Percentiles rank a stretch among this genome's conserved stretches.
These are phyloP conservation scores for Xylocampa areola DNA, from an alignment of 2,888 invertebrate species.

Conservation along the genomic window DNA sequence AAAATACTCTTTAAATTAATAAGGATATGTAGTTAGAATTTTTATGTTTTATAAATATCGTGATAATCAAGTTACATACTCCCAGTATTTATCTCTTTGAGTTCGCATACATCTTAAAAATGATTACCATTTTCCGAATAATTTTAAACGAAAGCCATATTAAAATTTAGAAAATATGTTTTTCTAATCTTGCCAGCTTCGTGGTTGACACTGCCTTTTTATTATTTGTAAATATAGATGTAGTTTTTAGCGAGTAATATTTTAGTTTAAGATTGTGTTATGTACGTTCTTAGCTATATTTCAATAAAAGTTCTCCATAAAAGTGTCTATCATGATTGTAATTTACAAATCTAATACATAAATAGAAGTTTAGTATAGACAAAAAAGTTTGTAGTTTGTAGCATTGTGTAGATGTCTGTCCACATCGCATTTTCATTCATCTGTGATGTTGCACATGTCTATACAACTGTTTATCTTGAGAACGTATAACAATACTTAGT, in stretches of 20 bases:
- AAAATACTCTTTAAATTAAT: constrained; percentile 66
- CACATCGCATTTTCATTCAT: constrained; percentile 74
- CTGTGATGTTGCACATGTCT: constrained; percentile 88
- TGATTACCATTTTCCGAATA: constrained; percentile 75
- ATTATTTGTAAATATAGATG: constrained; percentile 84
- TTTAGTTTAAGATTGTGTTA: constrained; percentile 42
- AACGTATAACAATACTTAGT: constrained; percentile 44
- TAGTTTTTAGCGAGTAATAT: constrained; percentile 56
- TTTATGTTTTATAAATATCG: constrained; percentile 46
- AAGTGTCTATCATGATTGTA: constrained; percentile 1
- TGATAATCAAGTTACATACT: constrained; percentile 58
- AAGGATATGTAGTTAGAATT: constrained; percentile 40
- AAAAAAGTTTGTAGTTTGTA: constrained; percentile 54
- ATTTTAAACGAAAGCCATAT: constrained; percentile 86
- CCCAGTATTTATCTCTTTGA: constrained; percentile 60
- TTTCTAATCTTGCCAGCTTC: constrained; percentile 89
- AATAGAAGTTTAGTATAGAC: constrained; percentile 15
- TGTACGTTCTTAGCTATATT: constrained; percentile 48
- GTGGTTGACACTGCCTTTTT: constrained; percentile 87
- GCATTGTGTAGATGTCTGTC: constrained; percentile 87
- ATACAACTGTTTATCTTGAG: constrained; percentile 73
- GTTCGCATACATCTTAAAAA: constrained; percentile 47
- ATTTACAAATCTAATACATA: constrained; percentile 11
- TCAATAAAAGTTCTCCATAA: constrained; percentile 16
- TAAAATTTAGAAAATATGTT: constrained; percentile 85